Evolutionary conservation across 2,113 vertebrate species (phyloP).

Genomic region (Himantopus leucocephalus): DNA sequence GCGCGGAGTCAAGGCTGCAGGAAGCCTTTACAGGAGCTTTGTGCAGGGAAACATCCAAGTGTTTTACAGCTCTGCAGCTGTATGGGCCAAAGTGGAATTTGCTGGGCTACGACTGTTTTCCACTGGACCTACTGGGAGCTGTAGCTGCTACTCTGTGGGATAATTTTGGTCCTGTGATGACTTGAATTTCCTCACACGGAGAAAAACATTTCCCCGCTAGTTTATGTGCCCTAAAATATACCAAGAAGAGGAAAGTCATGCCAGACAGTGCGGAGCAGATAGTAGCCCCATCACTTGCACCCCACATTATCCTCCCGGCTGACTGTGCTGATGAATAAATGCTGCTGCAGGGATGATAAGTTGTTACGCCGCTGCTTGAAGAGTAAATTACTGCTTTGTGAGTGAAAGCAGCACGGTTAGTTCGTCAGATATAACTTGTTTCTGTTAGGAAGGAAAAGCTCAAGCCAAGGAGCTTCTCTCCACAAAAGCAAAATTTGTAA

Average conservation of each 20-base stretch:
- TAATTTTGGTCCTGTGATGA: neutral
- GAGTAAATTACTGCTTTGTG: neutral
- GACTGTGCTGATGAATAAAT: neutral
- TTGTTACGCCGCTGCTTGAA: neutral
- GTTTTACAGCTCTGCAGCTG: neutral
- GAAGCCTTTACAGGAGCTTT: neutral
- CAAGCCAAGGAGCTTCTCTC: constrained; percentile 10
- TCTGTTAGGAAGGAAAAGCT: constrained; percentile 3
- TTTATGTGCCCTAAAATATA: neutral
- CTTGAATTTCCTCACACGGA: neutral
- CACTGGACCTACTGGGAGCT: neutral
- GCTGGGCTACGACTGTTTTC: constrained; percentile 6
- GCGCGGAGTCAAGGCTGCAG: neutral
- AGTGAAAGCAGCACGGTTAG: neutral
- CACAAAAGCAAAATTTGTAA: constrained; percentile 44
- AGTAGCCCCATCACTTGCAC: neutral
- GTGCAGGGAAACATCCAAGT: neutral
- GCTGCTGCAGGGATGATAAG: neutral
- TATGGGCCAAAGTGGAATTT: neutral
- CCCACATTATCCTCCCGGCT: neutral
- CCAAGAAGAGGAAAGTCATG: neutral
- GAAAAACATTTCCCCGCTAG: neutral
- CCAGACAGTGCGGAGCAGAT: neutral
- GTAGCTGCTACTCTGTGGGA: neutral
- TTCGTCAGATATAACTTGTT: constrained; percentile 18